phyloP scores from a whole-genome alignment of 2,888 invertebrate species.

The Heliconius ethilla region DNA sequence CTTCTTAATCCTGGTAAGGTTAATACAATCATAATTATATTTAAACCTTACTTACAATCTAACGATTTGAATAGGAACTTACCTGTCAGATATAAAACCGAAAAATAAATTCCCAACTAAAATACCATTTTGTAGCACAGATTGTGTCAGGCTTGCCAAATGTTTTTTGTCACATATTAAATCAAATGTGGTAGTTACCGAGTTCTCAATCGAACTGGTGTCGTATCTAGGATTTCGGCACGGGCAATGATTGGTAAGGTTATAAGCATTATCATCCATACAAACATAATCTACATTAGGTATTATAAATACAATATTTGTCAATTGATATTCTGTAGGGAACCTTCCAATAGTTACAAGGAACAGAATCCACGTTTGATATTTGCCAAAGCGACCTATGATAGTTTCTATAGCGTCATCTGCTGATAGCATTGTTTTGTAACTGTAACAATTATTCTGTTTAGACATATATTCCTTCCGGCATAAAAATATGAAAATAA shows the following conservation, averaged over 20 bases:
- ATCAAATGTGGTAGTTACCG: conserved; percentile 83
- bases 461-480: background rate
- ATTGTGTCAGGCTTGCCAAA: conserved; percentile 80
- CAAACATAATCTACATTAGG: conserved; percentile 79
- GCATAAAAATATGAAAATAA: background rate
- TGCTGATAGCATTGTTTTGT: conserved; percentile 43
- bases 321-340: conserved; percentile 81
- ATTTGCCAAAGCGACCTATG: conserved; percentile 80
- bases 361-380: conserved; percentile 78
- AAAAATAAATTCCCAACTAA: conserved; percentile 80
- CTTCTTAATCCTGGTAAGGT: no score
- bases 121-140: conserved; percentile 81
- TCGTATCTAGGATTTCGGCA: conserved; percentile 79
- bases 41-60: no score
- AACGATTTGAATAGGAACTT: conserved; percentile 15
- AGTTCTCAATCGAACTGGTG: conserved; percentile 75
- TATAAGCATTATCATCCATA: conserved; percentile 59
- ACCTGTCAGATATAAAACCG: conserved; percentile 79
- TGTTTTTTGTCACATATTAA: conserved; percentile 81
- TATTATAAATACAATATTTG: conserved; percentile 81
- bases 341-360: conserved; percentile 77
- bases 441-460: background rate
- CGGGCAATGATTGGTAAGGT: conserved; percentile 69
- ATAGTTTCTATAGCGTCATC: conserved; percentile 68
- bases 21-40: background rate